phyloP scores from a whole-genome alignment of 2,113 vertebrate species.

The Archilochus colubris region DNA sequence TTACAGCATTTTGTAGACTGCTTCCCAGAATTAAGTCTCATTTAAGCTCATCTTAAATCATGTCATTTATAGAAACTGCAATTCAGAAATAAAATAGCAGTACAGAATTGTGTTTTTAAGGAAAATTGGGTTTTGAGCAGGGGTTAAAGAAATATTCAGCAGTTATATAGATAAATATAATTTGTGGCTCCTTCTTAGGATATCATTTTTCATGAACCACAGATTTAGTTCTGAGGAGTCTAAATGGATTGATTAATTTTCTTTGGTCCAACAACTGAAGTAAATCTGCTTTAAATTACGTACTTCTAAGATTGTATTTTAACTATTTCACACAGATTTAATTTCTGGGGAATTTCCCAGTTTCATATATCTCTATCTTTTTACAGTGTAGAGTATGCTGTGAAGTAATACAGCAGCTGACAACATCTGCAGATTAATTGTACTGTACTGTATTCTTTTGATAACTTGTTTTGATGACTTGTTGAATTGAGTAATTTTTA shows the following conservation, averaged over 20 bases:
- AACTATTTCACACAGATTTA: not conserved
- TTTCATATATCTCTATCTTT: not conserved
- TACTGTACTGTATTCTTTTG: not conserved
- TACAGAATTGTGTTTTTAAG: not conserved
- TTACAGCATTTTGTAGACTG: not conserved
- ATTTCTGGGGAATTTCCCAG: not conserved
- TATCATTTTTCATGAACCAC: not conserved
- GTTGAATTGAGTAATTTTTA: not conserved
- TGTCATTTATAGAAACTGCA: not conserved
- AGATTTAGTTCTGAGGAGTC: not conserved
- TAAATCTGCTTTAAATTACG: not conserved
- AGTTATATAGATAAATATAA: not conserved
- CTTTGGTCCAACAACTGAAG: not conserved
- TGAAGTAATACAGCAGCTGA: not conserved
- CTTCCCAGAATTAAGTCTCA: not conserved
- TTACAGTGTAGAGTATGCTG: not conserved
- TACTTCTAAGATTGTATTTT: not conserved
- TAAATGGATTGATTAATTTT: not conserved
- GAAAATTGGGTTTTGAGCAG: not conserved
- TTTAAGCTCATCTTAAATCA: not conserved
- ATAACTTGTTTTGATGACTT: not conserved
- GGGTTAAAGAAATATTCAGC: not conserved
- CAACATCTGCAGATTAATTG: not conserved
- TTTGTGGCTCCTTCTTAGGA: not conserved
- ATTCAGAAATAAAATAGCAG: not conserved